phyloP scores from a whole-genome alignment of 1,140 invertebrate genomes.

The Drosophila kohkoa region DNA sequence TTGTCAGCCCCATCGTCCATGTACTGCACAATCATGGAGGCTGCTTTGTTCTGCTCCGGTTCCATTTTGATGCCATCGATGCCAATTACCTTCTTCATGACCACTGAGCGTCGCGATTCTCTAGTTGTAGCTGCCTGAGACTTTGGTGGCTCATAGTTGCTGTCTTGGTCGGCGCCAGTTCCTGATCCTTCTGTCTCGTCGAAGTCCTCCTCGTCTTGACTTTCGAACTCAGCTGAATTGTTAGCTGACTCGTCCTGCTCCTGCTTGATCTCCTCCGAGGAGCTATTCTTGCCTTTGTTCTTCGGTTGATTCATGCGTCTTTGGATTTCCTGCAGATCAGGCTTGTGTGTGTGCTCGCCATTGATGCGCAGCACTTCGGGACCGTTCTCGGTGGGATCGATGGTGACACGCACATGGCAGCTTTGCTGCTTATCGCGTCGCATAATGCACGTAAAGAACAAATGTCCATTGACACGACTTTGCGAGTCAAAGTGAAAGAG shows the following conservation, averaged over 20 bases:
- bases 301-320: conserved; percentile 54
- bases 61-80: conserved; percentile 74
- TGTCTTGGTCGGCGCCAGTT: conserved; percentile 13
- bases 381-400: conserved; percentile 56
- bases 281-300: conserved; percentile 22
- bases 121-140: conserved; percentile 1
- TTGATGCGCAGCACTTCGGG: conserved; percentile 67
- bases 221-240: conserved; percentile 43
- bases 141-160: conserved; percentile 42
- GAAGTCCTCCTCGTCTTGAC: conserved; percentile 38
- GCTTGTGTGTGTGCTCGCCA: conserved; percentile 66
- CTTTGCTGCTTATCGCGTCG: conserved; percentile 63
- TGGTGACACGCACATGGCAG: conserved; percentile 72
- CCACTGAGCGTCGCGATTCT: conserved; percentile 20
- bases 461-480: conserved; percentile 64
- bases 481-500: conserved; percentile 75
- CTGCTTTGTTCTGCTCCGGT: conserved; percentile 49
- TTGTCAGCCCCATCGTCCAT: conserved; percentile 66
- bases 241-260: background rate
- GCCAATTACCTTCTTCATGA: conserved; percentile 72
- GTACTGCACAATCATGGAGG: conserved; percentile 66
- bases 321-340: conserved; percentile 55
- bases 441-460: conserved; percentile 77
- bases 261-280: background rate
- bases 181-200: conserved; percentile 18